Percentiles rank a stretch among this genome's conserved stretches.
Evolutionary conservation across 2,113 vertebrate genomes (phyloP).

Genomic region (Fukomys damarensis): DNA sequence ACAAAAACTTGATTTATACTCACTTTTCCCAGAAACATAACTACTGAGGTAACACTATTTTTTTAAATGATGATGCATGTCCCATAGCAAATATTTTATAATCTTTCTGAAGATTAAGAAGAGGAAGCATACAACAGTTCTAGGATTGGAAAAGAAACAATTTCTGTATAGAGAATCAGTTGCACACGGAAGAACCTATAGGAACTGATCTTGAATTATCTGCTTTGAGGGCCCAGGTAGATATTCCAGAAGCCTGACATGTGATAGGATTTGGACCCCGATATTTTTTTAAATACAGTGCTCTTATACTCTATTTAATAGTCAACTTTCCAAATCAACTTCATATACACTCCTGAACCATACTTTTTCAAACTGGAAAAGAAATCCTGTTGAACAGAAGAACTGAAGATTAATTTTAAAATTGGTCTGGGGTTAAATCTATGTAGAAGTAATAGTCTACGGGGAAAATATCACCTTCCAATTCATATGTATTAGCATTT

Average conservation of each 20-base stretch:
- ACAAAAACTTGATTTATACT: constrained; percentile 75
- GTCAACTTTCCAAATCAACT: neutral
- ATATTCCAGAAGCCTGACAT: neutral
- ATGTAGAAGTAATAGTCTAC: constrained; percentile 25
- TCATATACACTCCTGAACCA: constrained; percentile 6
- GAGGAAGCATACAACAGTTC: constrained; percentile 38
- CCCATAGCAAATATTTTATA: constrained; percentile 68
- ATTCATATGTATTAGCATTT: constrained; percentile 6
- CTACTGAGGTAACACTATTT: constrained; percentile 62
- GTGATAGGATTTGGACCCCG: constrained; percentile 4
- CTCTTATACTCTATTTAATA: constrained; percentile 5
- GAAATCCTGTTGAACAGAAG: neutral
- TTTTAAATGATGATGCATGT: constrained; percentile 60
- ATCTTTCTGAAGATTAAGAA: constrained; percentile 68
- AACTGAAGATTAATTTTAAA: constrained; percentile 44
- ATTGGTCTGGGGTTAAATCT: neutral
- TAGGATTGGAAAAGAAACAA: constrained; percentile 25
- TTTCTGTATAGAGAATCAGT: neutral
- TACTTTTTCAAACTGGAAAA: neutral
- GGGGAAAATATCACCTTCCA: constrained; percentile 12
- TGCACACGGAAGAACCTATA: constrained; percentile 11
- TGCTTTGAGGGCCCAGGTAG: neutral
- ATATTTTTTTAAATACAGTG: constrained; percentile 43
- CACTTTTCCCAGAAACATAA: constrained; percentile 69
- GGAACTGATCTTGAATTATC: neutral